Evolutionary conservation across 1,140 invertebrate genomes (phyloP), one percentile per base, ranked within the genome.

Genomic region (Plodia interpunctella): DNA sequence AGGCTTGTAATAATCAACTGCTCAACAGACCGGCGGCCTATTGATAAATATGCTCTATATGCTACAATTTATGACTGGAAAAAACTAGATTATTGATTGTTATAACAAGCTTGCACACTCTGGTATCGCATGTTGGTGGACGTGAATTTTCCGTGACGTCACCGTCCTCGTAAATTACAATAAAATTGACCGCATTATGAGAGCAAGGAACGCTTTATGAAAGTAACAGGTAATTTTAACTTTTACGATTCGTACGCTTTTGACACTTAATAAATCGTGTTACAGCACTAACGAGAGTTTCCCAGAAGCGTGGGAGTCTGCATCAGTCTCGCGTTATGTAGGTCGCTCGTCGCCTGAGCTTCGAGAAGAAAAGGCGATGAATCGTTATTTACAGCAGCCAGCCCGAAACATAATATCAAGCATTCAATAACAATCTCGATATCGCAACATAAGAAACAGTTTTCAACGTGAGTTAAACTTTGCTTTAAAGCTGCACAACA

Each of bases 281-380:
- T 77, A 79, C 62, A 77, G 74, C 63, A 57, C 56, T 74, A 74
- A 80, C 69, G 73, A 78, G 71, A 58, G 57, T 73, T 87, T 87
- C 81, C 63, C 63, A 79, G 83, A 84, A 84, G 74, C 77, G 81
- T 83, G 80, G 76, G 80, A 68, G 69, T 63, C 57, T 60, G 61
- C 55, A 63, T 32, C 30, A 32, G 30, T 32, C 57, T 67, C 64
- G 54, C 50, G 50, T 52, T 61, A 86, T 73, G 68, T 84, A 73
- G 81, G 81, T 75, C 83, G 69, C 52, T 59, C 67, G 81, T 75
- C 83, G 69, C 52, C 60, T 68, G 75, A 64, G 55, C 61, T 65
- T 66, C 67, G 78, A 76, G 60, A 68, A 21, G 70, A 70, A 68
- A 74, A 62, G 67, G 50, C 21, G 11, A 3, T 11, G 18, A 5